Percentiles rank a stretch among this genome's conserved stretches.
Conservation (phyloP, 2,888 invertebrate species). For the Archaeoteleia sp. region DNA sequence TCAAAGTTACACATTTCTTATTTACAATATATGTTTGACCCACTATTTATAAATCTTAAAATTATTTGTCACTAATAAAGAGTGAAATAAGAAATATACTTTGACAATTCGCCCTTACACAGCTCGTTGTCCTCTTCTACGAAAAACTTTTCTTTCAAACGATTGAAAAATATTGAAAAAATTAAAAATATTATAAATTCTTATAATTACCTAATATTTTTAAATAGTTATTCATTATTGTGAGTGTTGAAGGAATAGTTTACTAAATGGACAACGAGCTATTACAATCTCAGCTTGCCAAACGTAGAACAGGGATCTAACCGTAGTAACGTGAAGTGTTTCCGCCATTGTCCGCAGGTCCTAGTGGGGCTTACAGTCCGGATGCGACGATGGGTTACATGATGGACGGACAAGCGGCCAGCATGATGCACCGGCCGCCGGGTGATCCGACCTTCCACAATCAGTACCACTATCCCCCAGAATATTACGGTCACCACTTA, state of each 20-base stretch:
- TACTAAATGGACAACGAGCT: slow-evolving; percentile 58
- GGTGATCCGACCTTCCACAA: slow-evolving; percentile 95
- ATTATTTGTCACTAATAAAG: too few species aligned
- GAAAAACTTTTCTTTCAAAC: slow-evolving; percentile 3
- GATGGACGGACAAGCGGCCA: slow-evolving; percentile 96
- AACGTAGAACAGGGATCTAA: slow-evolving; percentile 77
- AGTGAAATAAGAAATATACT: too few species aligned
- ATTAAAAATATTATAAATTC: too few species aligned
- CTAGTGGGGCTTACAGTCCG: slow-evolving; percentile 96
- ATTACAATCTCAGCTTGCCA: slow-evolving; percentile 68
- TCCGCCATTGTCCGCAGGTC: slow-evolving; percentile 91
- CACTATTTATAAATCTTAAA: too few species aligned
- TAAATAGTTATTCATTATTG: slow-evolving; percentile 8
- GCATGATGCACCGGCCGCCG: slow-evolving; percentile 96
- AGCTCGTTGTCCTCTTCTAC: slow-evolving; percentile 19
- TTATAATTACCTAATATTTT: too few species aligned
- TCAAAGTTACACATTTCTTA: too few species aligned
- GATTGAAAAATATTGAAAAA: too few species aligned
- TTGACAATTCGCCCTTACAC: slow-evolving; percentile 11
- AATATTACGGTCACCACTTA: slow-evolving; percentile 96
- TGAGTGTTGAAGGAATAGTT: slow-evolving; percentile 24
- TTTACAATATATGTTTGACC: too few species aligned
- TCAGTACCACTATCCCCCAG: slow-evolving; percentile 94
- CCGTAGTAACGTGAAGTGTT: slow-evolving; percentile 85
- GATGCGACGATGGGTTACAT: slow-evolving; percentile 97